Evolutionary conservation across 2,797 vertebrate genomes (phyloP).

Genomic region (Merluccius polli): DNA sequence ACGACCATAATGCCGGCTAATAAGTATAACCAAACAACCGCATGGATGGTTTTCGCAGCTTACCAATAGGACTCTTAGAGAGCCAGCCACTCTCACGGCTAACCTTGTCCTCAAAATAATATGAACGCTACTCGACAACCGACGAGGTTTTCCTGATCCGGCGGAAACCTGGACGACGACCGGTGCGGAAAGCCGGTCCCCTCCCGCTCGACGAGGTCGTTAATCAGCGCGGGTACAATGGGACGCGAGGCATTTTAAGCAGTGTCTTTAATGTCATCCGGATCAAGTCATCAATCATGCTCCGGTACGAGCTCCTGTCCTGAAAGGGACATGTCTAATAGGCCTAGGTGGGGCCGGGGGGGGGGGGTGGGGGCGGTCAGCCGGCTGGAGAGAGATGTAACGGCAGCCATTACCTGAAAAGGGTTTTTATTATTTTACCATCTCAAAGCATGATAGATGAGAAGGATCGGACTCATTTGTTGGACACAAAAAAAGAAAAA

Average conservation of each 20-base stretch:
- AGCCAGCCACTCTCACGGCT: too few relatives aligned
- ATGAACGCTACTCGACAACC: background rate
- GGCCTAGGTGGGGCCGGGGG: background rate
- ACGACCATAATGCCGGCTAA: too few relatives aligned
- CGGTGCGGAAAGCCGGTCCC: background rate
- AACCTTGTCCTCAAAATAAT: background rate
- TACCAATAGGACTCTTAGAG: too few relatives aligned
- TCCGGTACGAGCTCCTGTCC: conserved; percentile 42
- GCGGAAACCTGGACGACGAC: background rate
- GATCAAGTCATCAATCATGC: conserved; percentile 65
- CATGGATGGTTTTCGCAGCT: too few relatives aligned
- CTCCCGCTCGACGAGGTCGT: conserved; percentile 29
- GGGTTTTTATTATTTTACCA: conserved; percentile 60
- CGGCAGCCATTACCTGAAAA: conserved; percentile 59
- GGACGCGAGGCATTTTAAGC: conserved; percentile 49
- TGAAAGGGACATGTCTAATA: conserved; percentile 44
- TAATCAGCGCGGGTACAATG: conserved; percentile 35
- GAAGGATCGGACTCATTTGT: conserved; percentile 41
- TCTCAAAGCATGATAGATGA: conserved; percentile 61
- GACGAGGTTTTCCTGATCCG: background rate
- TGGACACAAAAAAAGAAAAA: conserved; percentile 35
- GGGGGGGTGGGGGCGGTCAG: too few relatives aligned
- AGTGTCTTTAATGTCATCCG: conserved; percentile 47
- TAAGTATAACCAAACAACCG: too few relatives aligned
- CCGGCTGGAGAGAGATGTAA: conserved; percentile 11